Conservation (phyloP, 2,113 vertebrate genomes). For the Dascyllus trimaculatus region DNA sequence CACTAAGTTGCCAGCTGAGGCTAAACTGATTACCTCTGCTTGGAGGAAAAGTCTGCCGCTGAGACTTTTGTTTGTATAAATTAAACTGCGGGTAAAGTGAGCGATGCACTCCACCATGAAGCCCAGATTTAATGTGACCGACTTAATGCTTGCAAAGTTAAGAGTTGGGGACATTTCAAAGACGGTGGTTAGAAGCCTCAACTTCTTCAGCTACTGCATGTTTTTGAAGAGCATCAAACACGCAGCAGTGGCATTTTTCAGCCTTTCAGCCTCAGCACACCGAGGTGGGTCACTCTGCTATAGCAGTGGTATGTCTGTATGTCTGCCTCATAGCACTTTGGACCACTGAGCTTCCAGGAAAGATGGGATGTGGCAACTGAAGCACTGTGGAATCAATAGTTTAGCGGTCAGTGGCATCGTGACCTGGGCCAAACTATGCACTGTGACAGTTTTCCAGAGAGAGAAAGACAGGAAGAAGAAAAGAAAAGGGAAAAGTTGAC, state of each 20-base stretch:
- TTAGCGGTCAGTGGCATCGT: slow-evolving; percentile 61
- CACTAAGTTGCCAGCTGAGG: not conserved
- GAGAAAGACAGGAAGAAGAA: slow-evolving; percentile 32
- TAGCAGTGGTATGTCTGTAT: slow-evolving; percentile 50
- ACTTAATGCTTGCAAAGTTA: slow-evolving; percentile 29
- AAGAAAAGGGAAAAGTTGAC: slow-evolving; percentile 36
- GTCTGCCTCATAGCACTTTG: slow-evolving; percentile 36
- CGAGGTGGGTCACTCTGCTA: slow-evolving; percentile 43
- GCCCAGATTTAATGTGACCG: not conserved
- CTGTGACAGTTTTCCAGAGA: slow-evolving; percentile 62
- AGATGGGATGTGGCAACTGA: slow-evolving; percentile 58
- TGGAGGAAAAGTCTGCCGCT: slow-evolving; percentile 24
- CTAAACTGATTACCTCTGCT: slow-evolving; percentile 10
- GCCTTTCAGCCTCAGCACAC: slow-evolving; percentile 10
- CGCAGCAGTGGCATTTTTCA: slow-evolving; percentile 26
- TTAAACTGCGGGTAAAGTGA: slow-evolving; percentile 36
- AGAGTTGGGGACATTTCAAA: slow-evolving; percentile 16
- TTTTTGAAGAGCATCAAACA: not conserved
- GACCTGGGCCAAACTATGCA: slow-evolving; percentile 68
- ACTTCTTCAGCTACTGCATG: not conserved
- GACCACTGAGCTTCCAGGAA: slow-evolving; percentile 61
- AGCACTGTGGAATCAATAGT: slow-evolving; percentile 57
- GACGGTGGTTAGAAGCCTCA: not conserved
- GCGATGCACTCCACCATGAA: not conserved
- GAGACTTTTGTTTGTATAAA: slow-evolving; percentile 31